phyloP scores from a whole-genome alignment of 2,888 invertebrate genomes.

The Belgica antarctica region DNA sequence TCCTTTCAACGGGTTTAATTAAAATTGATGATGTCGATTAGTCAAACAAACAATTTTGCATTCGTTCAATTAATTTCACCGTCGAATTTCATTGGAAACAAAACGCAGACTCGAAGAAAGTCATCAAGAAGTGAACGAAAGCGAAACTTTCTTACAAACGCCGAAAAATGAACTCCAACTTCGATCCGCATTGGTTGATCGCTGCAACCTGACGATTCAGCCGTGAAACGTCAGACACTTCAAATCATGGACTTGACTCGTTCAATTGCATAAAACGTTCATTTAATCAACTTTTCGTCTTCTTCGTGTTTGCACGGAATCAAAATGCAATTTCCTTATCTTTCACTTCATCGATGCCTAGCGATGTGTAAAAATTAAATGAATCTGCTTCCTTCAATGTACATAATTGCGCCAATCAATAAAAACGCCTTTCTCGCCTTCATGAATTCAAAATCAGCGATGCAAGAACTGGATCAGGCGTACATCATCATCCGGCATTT shows the following conservation, averaged over 20 bases:
- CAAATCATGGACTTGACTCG: too few species aligned
- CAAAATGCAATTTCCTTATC: constrained; percentile 22
- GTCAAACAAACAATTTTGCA: too few species aligned
- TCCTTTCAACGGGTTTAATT: background rate
- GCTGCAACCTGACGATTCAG: constrained; percentile 16
- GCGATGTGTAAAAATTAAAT: background rate
- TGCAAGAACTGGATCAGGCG: background rate
- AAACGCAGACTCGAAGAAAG: background rate
- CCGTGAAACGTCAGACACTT: constrained; percentile 14
- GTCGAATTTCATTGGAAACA: background rate
- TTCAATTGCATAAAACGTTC: background rate
- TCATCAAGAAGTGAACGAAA: constrained; percentile 17
- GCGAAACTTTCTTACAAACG: background rate
- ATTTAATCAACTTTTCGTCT: background rate
- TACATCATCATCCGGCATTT: background rate
- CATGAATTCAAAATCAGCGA: background rate
- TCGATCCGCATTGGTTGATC: background rate
- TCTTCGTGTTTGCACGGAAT: background rate
- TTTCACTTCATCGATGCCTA: background rate
- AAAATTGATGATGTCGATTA: too few species aligned
- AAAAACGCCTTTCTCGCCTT: constrained; percentile 7
- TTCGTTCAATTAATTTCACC: too few species aligned
- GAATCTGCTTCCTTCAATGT: background rate
- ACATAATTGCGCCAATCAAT: background rate
- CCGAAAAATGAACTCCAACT: background rate